Conservation (phyloP, 2,797 vertebrate species). For the Esox masquinongy region DNA sequence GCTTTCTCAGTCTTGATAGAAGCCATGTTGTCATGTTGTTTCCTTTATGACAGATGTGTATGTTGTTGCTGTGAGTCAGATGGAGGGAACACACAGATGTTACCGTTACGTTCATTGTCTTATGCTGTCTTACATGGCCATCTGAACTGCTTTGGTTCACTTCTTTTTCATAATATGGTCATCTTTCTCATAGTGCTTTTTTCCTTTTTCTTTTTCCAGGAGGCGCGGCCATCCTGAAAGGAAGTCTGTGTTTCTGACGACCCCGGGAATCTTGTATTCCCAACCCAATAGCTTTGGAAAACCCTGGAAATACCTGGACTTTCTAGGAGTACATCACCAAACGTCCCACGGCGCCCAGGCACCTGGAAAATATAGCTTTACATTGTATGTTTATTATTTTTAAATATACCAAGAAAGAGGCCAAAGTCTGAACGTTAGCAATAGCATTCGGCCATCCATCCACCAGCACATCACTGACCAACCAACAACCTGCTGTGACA, state of each 20-base stretch:
- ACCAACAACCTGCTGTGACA: constrained; percentile 70
- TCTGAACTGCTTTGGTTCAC: not conserved
- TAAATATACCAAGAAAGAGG: constrained; percentile 63
- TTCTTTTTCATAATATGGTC: constrained; percentile 9
- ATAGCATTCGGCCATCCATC: constrained; percentile 62
- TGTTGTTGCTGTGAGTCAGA: constrained; percentile 54
- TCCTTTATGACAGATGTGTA: constrained; percentile 63
- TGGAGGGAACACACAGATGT: constrained; percentile 41
- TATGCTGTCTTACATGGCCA: constrained; percentile 16
- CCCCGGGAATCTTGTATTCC: constrained; percentile 73
- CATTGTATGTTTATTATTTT: constrained; percentile 55
- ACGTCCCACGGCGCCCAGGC: constrained; percentile 71
- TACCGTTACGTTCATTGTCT: constrained; percentile 9
- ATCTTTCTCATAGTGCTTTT: constrained; percentile 42
- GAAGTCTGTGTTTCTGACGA: constrained; percentile 52
- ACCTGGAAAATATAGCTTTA: constrained; percentile 76
- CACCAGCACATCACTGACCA: constrained; percentile 18
- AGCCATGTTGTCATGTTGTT: constrained; percentile 70
- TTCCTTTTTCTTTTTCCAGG: constrained; percentile 57
- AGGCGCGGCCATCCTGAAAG: constrained; percentile 62
- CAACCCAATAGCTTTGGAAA: constrained; percentile 74
- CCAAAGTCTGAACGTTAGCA: constrained; percentile 65
- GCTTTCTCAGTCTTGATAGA: constrained; percentile 71
- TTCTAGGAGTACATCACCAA: constrained; percentile 75
- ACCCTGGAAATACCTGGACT: constrained; percentile 80